Percentiles rank a stretch among this genome's conserved stretches.
Evolutionary conservation across 2,888 invertebrate genomes (phyloP).

Genomic region (Agrochola macilenta): DNA sequence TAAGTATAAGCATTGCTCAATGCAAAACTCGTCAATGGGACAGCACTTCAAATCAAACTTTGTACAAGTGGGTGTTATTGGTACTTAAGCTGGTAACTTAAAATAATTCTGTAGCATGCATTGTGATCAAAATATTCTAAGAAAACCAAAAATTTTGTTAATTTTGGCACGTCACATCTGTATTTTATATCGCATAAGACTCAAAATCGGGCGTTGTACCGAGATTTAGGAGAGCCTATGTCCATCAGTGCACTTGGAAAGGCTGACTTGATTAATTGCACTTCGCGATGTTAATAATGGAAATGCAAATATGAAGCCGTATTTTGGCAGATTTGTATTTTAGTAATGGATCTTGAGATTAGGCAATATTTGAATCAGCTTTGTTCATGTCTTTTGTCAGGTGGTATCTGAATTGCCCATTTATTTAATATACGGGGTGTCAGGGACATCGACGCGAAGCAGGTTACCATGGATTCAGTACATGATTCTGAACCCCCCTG

Average conservation of each 20-base stretch:
- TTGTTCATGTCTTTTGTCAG: neutral
- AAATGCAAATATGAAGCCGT: neutral
- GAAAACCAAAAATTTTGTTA: too few species aligned
- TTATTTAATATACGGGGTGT: too few species aligned
- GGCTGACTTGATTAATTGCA: neutral
- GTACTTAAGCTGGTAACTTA: conserved; percentile 58
- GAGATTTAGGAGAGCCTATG: neutral
- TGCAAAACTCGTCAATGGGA: conserved; percentile 25
- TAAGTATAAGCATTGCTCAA: conserved; percentile 28
- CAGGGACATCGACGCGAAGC: too few species aligned
- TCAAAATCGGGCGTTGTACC: neutral
- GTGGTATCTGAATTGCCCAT: neutral
- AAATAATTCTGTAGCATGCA: conserved; percentile 56
- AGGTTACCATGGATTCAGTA: too few species aligned
- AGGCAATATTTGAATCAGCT: neutral
- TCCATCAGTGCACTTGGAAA: neutral
- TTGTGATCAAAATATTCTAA: conserved; percentile 38
- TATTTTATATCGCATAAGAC: neutral
- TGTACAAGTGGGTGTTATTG: conserved; percentile 25
- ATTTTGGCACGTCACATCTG: neutral
- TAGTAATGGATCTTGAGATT: neutral
- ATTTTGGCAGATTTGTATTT: neutral
- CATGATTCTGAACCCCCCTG: too few species aligned
- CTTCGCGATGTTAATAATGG: neutral
- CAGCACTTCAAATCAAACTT: conserved; percentile 27